Base-by-base conservation (phyloP, 2,888 invertebrate species). In the Tetanocera ferruginea region DNA sequence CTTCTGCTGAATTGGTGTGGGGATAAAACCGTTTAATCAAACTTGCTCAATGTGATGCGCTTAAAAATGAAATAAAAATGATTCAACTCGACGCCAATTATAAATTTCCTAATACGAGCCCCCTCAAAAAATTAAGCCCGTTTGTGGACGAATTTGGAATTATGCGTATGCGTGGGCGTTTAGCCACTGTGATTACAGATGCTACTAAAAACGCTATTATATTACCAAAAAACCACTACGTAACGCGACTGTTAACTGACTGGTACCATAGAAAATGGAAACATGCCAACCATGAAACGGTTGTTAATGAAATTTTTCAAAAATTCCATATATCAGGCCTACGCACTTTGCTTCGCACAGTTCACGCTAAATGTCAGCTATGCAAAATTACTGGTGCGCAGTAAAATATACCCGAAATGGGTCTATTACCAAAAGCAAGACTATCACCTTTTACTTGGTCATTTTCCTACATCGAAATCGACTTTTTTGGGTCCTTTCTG, bases 391-490 rank as follows among this genome's bases (percentile, higher is more conserved):
- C 49, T 5, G 55, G 55, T 4, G 72, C 77, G 3, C 67, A 52
- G 0, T 81, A 80, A 28, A 43, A 17, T 3, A 76, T 77, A 0
- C 80, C 80, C 5, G 75, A 80, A 19, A 82, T 81, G 80, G 81
- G 77, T 6, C 76, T 67, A n/a, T 19, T 81, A 25, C 79, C 78
- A 4, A 37, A 28, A 60, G 81, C 80, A 17, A 78, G 82, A 31
- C 17, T 81, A 19, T 51, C 72, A 14, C 55, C 80, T n/a, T 81
- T 67, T 28, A 62, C 70, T 3, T 66, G 31, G 14, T 69, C 78
- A 31, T 79, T 80, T 49, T 76, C 78, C 6, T 80, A 67, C 11
- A 71, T 78, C 0, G 78, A 76, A 11, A 64, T 80, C 0, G 80
- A 79, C 52, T 81, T 77, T 31, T 82, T 81, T 19, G 80, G 79